These are phyloP conservation scores for Hemibagrus guttatus DNA, from an alignment of 2,797 vertebrate species.

Conservation along the genomic window DNA sequence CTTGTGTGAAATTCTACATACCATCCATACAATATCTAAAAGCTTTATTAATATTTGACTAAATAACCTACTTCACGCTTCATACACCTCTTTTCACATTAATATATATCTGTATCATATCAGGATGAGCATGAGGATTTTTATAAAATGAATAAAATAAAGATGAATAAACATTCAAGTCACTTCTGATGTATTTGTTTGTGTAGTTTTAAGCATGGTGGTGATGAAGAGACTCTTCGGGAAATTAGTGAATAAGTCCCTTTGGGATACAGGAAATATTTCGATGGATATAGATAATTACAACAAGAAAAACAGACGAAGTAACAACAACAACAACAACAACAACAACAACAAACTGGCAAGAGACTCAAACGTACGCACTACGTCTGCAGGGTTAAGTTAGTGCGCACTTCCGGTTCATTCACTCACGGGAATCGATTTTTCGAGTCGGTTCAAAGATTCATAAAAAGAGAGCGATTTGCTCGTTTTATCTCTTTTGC, in stretches of 20 bases:
- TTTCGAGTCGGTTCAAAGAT: neutral
- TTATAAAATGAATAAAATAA: constrained; percentile 9
- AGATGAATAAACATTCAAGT: neutral
- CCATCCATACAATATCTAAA: neutral
- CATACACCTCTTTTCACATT: neutral
- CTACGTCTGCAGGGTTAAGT: too few species aligned
- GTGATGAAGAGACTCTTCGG: neutral
- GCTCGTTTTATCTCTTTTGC: neutral
- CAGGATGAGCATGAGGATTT: neutral
- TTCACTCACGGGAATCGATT: neutral
- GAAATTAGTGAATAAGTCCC: neutral
- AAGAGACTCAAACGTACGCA: too few species aligned
- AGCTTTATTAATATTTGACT: neutral
- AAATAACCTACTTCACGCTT: neutral
- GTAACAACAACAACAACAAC: too few species aligned
- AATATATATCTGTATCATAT: neutral
- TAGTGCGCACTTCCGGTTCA: neutral
- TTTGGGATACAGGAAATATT: too few species aligned
- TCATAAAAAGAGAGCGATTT: neutral
- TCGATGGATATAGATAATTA: too few species aligned
- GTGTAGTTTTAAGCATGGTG: neutral
- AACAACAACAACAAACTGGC: too few species aligned
- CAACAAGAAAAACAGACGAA: too few species aligned
- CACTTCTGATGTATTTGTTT: neutral
- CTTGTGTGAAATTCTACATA: neutral